Base-by-base conservation (phyloP, 2,113 vertebrate species). In the Rousettus leschenaultii region DNA sequence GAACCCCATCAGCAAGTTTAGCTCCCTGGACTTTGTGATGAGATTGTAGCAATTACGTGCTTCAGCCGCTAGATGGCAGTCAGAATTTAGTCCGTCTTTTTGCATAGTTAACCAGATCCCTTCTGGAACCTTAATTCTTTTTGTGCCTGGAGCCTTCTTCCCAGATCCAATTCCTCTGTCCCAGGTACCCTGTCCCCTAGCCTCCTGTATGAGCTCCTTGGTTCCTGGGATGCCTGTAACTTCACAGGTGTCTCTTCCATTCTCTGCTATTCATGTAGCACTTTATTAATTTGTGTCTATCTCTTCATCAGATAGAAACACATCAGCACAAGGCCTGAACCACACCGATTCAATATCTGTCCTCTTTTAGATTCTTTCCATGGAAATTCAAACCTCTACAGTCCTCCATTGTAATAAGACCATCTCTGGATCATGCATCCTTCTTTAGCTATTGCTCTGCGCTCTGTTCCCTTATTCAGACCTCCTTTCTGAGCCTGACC, bases 51-150 rank as follows among this genome's bases (percentile, higher is more conserved):
- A 80, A 90, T 95, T 84, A 85, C 1, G 73, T 3, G 0, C 8
- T 53, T 38, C 6, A 48, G 35, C 75, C 88, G 68, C 96, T 88
- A 91, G 91, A 28, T 85, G 89, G 71, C 71, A 90, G n/a, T 59
- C 4, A 28, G 21, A 63, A 94, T 38, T 68, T 80, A 84, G 73
- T 45, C n/a, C 38, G 13, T 9, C 33, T 63, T 84, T 61, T 19
- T 15, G 30, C 2, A 22, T n/a, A 57, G 8, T 13, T 59, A 12
- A n/a, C 11, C 30, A 61, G 70, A 86, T 40, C 33, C 6, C 13
- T 78, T 53, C 43, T 19, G 61, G 5, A 83, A 3, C 30, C 48
- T 92, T 55, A 43, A 40, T 85, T 59, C 21, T n/a, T 11, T 40
- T 59, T 61, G 4, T 21, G 45, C 19, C 43, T 78, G 40, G 15